Evolutionary conservation across 2,113 vertebrate species (phyloP), one percentile per base, ranked within the genome.

Genomic region (Calidris pygmaea): DNA sequence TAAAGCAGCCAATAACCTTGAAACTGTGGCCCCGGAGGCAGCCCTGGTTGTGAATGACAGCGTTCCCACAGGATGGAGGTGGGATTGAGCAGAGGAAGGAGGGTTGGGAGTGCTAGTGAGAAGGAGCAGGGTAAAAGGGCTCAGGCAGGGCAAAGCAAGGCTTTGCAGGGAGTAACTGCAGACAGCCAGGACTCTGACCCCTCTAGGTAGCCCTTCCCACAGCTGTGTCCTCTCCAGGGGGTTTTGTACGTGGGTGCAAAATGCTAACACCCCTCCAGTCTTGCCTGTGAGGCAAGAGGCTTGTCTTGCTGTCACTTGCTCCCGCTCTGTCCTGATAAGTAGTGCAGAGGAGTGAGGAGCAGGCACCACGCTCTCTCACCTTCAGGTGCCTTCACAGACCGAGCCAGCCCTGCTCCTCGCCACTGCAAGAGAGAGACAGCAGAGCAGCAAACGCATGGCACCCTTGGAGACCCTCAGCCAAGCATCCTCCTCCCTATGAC

Each of bases 401-500:
- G 55, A 95, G 48, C 63, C 65, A 94, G 29, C 22, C 47, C 60
- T 41, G 50, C 62, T 81, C 41, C 9, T n/a, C 32, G 6, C 26
- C 10, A 6, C 55, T 20, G 62, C 8, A 13, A n/a, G 39, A 59
- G 79, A 35, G 17, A 71, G 20, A 15, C 37, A 45, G 66, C 0
- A 0, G 1, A 56, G 58, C 58, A 65, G 34, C 5, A 1, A 45
- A 47, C 56, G 35, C n/a, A 32, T 2, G 0, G 71, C 43, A 52
- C 12, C 21, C 58, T 35, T 0, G 0, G 37, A 37, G 32, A 41
- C 0, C 22, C 55, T 26, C 34, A 43, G 62, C 35, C 62, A 52
- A 58, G 30, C 37, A 15, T 50, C 71, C 71, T 67, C 22, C 56
- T 71, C 37, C 1, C 1, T 0, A 0, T 1, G 1, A 24, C 71